These are phyloP conservation scores for Callocephalon fimbriatum DNA, from an alignment of 2,113 vertebrate genomes.

Conservation along the genomic window DNA sequence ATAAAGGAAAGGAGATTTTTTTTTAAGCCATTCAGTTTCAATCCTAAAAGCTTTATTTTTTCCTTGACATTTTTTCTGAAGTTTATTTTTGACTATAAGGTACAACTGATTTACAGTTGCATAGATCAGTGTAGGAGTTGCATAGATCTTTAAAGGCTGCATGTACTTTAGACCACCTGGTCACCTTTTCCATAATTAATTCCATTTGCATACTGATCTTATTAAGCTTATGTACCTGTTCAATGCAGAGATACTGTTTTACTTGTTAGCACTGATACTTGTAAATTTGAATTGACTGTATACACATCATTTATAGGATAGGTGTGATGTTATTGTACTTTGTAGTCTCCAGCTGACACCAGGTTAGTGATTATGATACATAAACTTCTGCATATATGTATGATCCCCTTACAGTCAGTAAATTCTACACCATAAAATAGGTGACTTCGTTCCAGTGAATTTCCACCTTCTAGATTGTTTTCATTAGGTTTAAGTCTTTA, in stretches of 20 bases:
- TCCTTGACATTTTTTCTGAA: neutral
- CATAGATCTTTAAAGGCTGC: neutral
- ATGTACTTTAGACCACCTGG: neutral
- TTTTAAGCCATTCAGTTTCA: neutral
- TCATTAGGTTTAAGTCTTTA: neutral
- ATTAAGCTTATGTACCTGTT: fast-evolving
- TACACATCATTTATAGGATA: neutral
- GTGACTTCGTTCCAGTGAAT: neutral
- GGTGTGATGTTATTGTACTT: neutral
- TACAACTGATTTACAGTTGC: neutral
- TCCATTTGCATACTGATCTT: neutral
- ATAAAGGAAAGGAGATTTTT: neutral
- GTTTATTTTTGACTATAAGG: neutral
- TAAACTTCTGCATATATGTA: neutral
- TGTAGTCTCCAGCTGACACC: neutral
- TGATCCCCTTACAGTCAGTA: neutral
- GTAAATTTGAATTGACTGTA: neutral
- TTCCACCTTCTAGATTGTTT: neutral
- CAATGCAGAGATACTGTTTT: neutral
- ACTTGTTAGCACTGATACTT: neutral
- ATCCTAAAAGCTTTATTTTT: neutral
- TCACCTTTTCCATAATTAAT: neutral
- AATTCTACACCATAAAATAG: neutral
- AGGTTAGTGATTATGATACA: neutral
- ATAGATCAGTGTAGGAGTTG: neutral